Base-by-base conservation (phyloP, 2,113 vertebrate species). In the Charadrius vociferus region DNA sequence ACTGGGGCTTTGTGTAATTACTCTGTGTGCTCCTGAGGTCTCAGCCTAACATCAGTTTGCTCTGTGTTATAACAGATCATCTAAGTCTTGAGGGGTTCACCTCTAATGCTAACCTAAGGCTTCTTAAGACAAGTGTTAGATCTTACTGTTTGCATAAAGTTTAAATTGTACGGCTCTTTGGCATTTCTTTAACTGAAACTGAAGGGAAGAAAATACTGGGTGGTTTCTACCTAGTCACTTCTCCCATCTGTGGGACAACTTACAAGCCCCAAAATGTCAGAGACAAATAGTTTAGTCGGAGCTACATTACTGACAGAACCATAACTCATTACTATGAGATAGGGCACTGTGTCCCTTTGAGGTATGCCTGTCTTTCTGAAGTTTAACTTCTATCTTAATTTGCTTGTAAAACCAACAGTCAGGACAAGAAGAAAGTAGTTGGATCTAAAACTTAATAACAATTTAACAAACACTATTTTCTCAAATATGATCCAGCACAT, bases 221-320 rank as follows among this genome's bases (percentile, higher is more conserved):
- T 78, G 43, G 39, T 87, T 86, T 94, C 45, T 87, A 26, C 22
- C 36, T 67, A 21, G 55, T 81, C 45, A 19, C 65, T 85, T 71
- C 62, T 86, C 32, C 49, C 55, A 88, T 5, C 55, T 6, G 4
- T 41, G 63, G 62, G 77, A 53, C 63, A 53, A 29, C 21, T 86
- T 74, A 59, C 5, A 82, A 95, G 49, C 63, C 74, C 87, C 73
- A 65, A 83, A 95, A 95, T 95, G 77, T 94, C 86, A 88, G 59
- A 62, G 47, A 75, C 67, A 91, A 95, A 88, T 86, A 91, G 71
- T 91, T 91, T 63, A 32, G 53, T 41, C 8, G 24, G 29, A 94
- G 73, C 73, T 66, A 32, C 15, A 1, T 47, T 95, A 75, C 77
- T 88, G 86, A 58, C 50, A 91, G 86, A 89, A 52, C 52, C 18